A percentile compares a stretch with the other conserved stretches of the same genome.
phyloP scores from a whole-genome alignment of 23 tunicate genomes.

The Trididemnum nubilum region DNA sequence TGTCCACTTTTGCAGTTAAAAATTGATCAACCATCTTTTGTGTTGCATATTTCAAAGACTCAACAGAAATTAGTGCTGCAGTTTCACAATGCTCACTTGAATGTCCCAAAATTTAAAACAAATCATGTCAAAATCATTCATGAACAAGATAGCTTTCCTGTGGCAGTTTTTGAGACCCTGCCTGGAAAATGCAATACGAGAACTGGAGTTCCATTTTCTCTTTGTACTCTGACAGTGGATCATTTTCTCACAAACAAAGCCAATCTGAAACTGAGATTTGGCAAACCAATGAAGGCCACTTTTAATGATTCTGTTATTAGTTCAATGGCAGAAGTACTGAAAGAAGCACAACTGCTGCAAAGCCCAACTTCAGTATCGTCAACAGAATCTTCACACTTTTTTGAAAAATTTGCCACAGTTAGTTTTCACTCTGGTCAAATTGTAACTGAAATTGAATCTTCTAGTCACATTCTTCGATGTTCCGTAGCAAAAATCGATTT shows the following conservation, averaged over 20 bases:
- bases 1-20: constrained; percentile 6
- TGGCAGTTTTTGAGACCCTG: constrained; percentile 23
- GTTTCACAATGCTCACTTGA: constrained; percentile 47
- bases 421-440: background rate
- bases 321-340: background rate
- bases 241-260: constrained; percentile 63
- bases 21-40: constrained; percentile 51
- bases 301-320: constrained; percentile 1
- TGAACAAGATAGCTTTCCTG: constrained; percentile 25
- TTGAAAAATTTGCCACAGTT: constrained; percentile 10
- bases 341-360: background rate
- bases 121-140: background rate
- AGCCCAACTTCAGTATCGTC: background rate
- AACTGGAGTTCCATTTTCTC: constrained; percentile 64
- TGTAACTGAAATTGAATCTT: background rate
- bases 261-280: constrained; percentile 17
- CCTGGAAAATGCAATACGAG: constrained; percentile 41
- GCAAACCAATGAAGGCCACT: constrained; percentile 38
- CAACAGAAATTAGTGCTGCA: constrained; percentile 55
- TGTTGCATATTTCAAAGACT: constrained; percentile 43
- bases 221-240: constrained; percentile 24
- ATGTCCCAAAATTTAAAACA: background rate
- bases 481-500: background rate
- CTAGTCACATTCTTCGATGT: background rate
- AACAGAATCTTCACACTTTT: background rate